Evolutionary conservation across 2,888 invertebrate genomes (phyloP).

Genomic region (Lampropteryx suffumata): DNA sequence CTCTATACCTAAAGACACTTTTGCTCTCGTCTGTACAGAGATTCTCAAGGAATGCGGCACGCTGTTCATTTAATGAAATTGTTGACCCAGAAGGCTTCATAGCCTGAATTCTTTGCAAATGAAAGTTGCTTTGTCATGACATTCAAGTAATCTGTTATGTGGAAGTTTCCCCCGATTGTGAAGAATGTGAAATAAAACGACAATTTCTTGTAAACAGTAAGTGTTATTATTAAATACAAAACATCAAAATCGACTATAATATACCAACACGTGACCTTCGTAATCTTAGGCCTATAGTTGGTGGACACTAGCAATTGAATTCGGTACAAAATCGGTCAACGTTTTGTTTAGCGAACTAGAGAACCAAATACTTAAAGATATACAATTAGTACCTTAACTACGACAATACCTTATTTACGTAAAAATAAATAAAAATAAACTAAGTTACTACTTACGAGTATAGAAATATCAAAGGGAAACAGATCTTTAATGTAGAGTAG

Average conservation of each 20-base stretch:
- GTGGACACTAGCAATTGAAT: slow-evolving; percentile 1
- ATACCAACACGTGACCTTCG: no score
- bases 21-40: slow-evolving; percentile 18
- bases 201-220: slow-evolving; percentile 12
- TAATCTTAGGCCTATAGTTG: no score
- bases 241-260: slow-evolving; percentile 44
- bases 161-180: no score
- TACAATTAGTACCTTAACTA: neutral
- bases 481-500: slow-evolving; percentile 56
- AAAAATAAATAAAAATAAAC: slow-evolving; percentile 60
- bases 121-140: neutral
- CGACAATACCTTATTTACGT: slow-evolving; percentile 27
- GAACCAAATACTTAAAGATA: neutral
- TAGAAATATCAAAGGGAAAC: slow-evolving; percentile 66
- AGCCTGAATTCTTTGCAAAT: slow-evolving; percentile 19
- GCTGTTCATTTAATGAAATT: slow-evolving; percentile 46
- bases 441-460: slow-evolving; percentile 49
- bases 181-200: slow-evolving; percentile 10
- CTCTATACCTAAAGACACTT: neutral
- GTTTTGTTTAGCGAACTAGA: slow-evolving; percentile 8
- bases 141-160: no score
- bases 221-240: slow-evolving; percentile 45
- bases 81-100: slow-evolving; percentile 24
- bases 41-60: slow-evolving; percentile 37
- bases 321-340: slow-evolving; percentile 22